Conservation (phyloP, 2,888 invertebrate genomes). For the Trichopoda pennipes region DNA sequence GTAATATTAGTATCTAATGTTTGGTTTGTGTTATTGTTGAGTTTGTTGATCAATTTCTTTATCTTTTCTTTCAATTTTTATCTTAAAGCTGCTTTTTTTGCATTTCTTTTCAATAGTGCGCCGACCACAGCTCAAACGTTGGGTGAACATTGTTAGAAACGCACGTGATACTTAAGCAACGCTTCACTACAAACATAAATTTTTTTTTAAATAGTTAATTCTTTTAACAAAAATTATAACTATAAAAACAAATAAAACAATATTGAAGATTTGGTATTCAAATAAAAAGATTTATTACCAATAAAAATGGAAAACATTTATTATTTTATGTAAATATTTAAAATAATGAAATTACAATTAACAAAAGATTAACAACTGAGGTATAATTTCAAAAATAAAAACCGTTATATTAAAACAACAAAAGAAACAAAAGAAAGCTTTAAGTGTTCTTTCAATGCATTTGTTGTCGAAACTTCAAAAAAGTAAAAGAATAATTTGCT, state of each 20-base stretch:
- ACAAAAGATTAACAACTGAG: neutral
- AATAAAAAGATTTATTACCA: neutral
- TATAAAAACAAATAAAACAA: conserved; percentile 17
- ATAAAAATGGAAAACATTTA: neutral
- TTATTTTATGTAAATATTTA: too few relatives aligned
- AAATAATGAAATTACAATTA: neutral
- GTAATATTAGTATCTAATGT: conserved; percentile 20
- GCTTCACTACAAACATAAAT: conserved; percentile 46
- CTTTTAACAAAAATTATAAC: neutral
- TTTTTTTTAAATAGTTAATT: neutral
- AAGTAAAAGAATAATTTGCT: neutral
- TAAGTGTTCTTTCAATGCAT: neutral
- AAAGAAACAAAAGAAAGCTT: neutral
- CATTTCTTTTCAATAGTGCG: conserved; percentile 70
- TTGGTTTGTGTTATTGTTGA: conserved; percentile 32
- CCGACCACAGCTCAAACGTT: conserved; percentile 75
- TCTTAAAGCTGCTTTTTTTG: conserved; percentile 44
- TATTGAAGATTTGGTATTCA: neutral
- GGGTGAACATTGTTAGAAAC: conserved; percentile 79
- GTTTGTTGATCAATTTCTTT: conserved; percentile 67
- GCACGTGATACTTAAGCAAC: conserved; percentile 75
- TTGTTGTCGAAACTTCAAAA: neutral
- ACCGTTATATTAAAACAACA: neutral
- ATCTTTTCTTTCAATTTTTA: conserved; percentile 48
- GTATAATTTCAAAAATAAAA: neutral